Percentiles rank a stretch among this genome's conserved stretches.
Conservation (phyloP, 2,797 vertebrate species). For the Takifugu ocellatus region DNA sequence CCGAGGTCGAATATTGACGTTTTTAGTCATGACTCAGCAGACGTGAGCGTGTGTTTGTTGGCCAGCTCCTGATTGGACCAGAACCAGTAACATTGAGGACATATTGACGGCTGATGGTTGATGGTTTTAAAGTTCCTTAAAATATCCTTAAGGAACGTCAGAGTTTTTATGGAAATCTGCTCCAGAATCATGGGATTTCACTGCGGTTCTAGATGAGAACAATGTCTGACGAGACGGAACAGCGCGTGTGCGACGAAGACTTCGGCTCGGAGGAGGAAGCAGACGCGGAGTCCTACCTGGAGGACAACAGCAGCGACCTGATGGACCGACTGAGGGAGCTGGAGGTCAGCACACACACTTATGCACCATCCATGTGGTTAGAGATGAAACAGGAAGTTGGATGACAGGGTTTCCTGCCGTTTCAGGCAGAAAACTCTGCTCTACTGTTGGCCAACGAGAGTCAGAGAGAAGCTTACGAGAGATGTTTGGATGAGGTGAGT, state of each 20-base stretch:
- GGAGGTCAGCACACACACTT: conserved; percentile 72
- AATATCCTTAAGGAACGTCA: background rate
- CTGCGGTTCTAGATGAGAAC: conserved; percentile 64
- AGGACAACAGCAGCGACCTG: conserved; percentile 86
- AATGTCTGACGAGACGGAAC: conserved; percentile 85
- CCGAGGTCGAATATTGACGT: no score
- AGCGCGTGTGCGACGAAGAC: conserved; percentile 74
- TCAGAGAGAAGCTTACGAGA: conserved; percentile 91
- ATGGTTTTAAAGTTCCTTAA: no score
- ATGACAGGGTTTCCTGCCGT: background rate
- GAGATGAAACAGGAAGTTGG: background rate
- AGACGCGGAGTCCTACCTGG: conserved; percentile 76
- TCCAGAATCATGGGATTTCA: background rate
- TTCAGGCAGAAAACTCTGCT: conserved; percentile 89
- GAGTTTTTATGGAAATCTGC: background rate
- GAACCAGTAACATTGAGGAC: no score
- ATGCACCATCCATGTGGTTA: background rate
- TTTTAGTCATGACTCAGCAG: no score
- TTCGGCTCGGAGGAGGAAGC: conserved; percentile 73
- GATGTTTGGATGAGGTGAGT: conserved; percentile 88
- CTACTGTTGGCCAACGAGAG: conserved; percentile 93
- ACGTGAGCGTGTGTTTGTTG: no score
- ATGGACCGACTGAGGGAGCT: conserved; percentile 88
- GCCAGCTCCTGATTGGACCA: no score
- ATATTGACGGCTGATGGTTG: no score